phyloP scores from a whole-genome alignment of 1,140 invertebrate species.

The Brachionus asplanchnoidis region DNA sequence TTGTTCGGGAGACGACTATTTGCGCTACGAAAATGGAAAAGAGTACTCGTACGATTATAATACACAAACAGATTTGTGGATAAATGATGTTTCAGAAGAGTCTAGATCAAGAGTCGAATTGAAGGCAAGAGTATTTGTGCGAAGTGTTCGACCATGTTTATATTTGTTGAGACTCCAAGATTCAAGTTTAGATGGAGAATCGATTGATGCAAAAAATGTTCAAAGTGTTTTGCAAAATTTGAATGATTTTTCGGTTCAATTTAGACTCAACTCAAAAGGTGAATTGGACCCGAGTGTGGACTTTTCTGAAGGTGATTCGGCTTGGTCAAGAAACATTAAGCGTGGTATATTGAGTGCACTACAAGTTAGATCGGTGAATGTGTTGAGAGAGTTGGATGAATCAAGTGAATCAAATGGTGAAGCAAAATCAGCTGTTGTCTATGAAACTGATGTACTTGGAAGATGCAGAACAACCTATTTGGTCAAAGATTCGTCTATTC shows the following conservation, averaged over 20 bases:
- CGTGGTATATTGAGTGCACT: slow-evolving; percentile 38
- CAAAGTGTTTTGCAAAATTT: slow-evolving; percentile 2
- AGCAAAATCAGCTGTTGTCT: slow-evolving; percentile 27
- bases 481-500: not conserved
- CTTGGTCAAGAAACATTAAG: slow-evolving; percentile 35
- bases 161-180: slow-evolving; percentile 21
- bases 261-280: slow-evolving; percentile 29
- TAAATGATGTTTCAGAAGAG: slow-evolving; percentile 41
- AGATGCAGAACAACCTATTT: slow-evolving; percentile 36
- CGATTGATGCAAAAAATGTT: not conserved
- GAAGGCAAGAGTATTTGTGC: slow-evolving; percentile 14
- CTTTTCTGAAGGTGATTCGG: slow-evolving; percentile 19
- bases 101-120: slow-evolving; percentile 1
- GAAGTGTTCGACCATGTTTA: slow-evolving; percentile 13
- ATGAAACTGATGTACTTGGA: slow-evolving; percentile 38
- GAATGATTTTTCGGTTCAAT: slow-evolving; percentile 9
- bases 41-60: slow-evolving; percentile 24
- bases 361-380: not conserved
- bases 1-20: not conserved
- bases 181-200: slow-evolving; percentile 8
- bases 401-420: not conserved
- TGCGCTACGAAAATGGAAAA: slow-evolving; percentile 10
- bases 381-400: not conserved
- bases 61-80: slow-evolving; percentile 16
- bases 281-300: slow-evolving; percentile 26